Evolutionary conservation across 2,888 invertebrate species (phyloP).

Genomic region (Hetaerina titia): DNA sequence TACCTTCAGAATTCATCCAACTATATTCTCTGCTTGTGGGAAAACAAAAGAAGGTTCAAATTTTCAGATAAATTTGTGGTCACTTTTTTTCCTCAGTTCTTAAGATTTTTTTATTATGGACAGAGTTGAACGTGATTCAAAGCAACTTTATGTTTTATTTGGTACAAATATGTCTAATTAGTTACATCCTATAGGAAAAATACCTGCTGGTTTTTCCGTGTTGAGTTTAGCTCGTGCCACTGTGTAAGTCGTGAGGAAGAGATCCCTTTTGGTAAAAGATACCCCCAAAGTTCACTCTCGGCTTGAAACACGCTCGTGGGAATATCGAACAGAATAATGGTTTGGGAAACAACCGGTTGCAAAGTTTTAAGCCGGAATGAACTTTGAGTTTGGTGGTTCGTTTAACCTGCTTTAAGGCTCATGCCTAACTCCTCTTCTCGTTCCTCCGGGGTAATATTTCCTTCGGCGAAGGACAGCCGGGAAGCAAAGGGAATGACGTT

Average conservation of each 20-base stretch:
- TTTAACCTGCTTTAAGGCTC: not conserved
- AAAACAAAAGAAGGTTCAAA: no score
- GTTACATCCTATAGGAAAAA: no score
- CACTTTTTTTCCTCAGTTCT: no score
- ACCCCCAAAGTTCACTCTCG: not conserved
- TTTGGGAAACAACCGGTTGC: constrained; percentile 29
- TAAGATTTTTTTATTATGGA: no score
- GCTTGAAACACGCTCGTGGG: not conserved
- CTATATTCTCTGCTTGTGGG: no score
- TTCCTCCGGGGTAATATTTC: not conserved
- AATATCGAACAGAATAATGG: constrained; percentile 52
- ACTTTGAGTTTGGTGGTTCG: not conserved
- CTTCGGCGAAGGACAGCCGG: not conserved
- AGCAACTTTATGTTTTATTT: no score
- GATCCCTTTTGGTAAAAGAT: not conserved
- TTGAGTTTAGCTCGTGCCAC: not conserved
- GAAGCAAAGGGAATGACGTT: not conserved
- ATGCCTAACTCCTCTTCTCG: not conserved
- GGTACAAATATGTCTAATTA: no score
- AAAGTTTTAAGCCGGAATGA: not conserved
- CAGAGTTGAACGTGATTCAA: no score
- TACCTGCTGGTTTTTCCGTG: no score
- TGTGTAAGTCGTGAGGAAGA: not conserved
- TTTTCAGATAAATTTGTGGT: no score
- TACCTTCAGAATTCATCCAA: no score